Evolutionary conservation across 2,797 vertebrate species (phyloP).

Genomic region (Bovichtus diacanthus): DNA sequence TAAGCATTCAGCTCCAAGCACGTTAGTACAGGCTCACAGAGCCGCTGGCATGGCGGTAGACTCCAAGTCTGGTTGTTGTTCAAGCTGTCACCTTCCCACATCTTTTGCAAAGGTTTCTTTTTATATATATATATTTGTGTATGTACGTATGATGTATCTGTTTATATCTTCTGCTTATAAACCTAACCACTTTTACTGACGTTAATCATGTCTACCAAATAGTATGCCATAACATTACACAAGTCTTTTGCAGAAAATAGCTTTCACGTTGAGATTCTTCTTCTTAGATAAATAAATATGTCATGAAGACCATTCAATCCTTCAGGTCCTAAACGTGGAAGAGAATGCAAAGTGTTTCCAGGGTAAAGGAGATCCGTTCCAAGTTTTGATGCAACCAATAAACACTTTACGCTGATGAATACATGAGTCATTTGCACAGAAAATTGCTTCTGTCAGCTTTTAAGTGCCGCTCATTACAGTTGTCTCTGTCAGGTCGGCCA

Average conservation of each 20-base stretch:
- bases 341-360: conserved; percentile 16
- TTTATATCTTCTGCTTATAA: too few species aligned
- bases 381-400: conserved; percentile 41
- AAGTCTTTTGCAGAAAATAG: background rate
- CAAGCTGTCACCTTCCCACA: background rate
- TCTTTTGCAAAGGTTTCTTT: background rate
- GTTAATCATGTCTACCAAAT: too few species aligned
- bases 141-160: background rate
- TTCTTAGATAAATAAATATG: conserved; percentile 6
- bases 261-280: background rate
- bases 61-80: too few species aligned
- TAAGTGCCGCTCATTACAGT: conserved; percentile 57
- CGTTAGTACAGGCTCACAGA: too few species aligned
- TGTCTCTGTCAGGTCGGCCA: conserved; percentile 47
- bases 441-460: conserved; percentile 62
- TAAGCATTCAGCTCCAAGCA: too few species aligned
- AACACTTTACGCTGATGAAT: conserved; percentile 67
- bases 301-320: conserved; percentile 28
- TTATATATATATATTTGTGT: background rate
- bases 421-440: conserved; percentile 55
- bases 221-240: background rate
- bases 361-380: conserved; percentile 16
- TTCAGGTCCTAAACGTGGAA: conserved; percentile 16
- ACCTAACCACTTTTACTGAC: too few species aligned
- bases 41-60: too few species aligned